Evolutionary conservation across 1,140 invertebrate species (phyloP).

Genomic region (Cheumatopsyche charites): DNA sequence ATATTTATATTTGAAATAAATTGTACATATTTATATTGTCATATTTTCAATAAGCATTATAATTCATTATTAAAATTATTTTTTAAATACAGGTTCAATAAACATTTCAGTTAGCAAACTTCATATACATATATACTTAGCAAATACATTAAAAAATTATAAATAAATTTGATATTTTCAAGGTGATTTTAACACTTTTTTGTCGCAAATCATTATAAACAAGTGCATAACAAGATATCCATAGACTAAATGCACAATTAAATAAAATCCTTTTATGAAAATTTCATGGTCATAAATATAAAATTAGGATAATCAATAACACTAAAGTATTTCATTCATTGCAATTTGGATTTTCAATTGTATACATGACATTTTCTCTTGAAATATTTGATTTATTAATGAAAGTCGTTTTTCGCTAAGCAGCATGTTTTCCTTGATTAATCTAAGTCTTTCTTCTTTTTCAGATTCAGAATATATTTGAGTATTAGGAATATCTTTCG

Average conservation of each 20-base stretch:
- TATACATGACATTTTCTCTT: constrained; percentile 70
- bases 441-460: constrained; percentile 59
- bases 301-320: not conserved
- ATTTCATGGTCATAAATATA: constrained; percentile 11
- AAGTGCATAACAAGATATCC: too few relatives aligned
- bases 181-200: too few relatives aligned
- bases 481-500: constrained; percentile 57
- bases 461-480: constrained; percentile 56
- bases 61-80: too few relatives aligned
- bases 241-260: too few relatives aligned
- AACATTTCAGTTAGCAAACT: constrained; percentile 1
- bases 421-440: constrained; percentile 69
- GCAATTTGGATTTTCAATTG: constrained; percentile 70
- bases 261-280: constrained; percentile 8
- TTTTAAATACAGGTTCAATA: not conserved
- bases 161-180: not conserved
- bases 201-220: too few relatives aligned
- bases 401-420: constrained; percentile 71
- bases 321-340: constrained; percentile 63
- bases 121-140: not conserved
- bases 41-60: too few relatives aligned
- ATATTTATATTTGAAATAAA: too few relatives aligned
- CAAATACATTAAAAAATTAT: constrained; percentile 1
- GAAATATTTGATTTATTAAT: constrained; percentile 67
- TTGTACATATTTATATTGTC: too few relatives aligned